Conservation (phyloP, 2,113 vertebrate species). For the Eira barbara region DNA sequence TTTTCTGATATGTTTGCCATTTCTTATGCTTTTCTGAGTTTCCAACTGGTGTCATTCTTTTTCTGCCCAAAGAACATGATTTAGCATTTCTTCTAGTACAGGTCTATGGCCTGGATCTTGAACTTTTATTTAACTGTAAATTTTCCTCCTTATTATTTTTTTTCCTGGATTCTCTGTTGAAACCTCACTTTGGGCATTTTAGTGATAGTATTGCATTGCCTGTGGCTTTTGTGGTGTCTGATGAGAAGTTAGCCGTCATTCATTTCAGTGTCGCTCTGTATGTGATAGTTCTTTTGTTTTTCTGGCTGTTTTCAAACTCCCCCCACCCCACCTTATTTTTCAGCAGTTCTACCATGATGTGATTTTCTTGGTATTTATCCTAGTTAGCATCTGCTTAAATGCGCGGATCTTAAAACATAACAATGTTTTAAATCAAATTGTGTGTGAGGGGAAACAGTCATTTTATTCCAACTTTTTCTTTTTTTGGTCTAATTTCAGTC, state of each 20-base stretch:
- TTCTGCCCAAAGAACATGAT: background rate
- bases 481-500: background rate
- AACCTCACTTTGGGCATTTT: background rate
- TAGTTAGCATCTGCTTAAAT: background rate
- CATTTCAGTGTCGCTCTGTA: background rate
- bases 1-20: background rate
- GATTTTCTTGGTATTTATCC: background rate
- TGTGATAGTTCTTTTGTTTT: background rate
- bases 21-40: background rate
- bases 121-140: background rate
- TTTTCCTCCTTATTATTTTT: background rate
- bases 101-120: background rate
- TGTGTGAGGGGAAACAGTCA: background rate
- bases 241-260: background rate
- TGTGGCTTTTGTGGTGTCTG: background rate
- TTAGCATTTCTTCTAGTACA: background rate
- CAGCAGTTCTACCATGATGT: background rate
- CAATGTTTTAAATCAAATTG: background rate
- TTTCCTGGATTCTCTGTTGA: background rate
- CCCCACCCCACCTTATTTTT: background rate
- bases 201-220: background rate
- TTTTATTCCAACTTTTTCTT: background rate
- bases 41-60: background rate
- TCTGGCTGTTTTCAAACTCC: background rate
- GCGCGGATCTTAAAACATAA: background rate